Evolutionary conservation across 1,140 invertebrate species (phyloP).

Genomic region (Papilio polyxenes): DNA sequence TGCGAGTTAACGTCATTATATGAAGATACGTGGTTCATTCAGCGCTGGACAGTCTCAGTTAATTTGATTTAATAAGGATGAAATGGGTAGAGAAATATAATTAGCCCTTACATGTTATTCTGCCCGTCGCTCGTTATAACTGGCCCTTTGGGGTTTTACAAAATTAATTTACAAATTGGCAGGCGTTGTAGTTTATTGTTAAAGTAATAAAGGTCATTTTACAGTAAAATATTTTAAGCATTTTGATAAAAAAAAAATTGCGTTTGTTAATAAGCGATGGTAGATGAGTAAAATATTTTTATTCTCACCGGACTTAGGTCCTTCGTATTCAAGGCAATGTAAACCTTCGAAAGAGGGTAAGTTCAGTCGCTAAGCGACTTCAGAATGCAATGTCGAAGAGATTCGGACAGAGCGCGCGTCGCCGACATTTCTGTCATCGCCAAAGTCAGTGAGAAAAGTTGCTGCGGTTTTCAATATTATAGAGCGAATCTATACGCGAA

Average conservation of each 20-base stretch:
- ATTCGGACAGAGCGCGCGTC: too few species aligned
- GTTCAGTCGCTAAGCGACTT: too few species aligned
- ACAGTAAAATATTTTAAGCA: not conserved
- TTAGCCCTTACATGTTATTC: conserved; percentile 6
- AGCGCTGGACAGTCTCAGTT: not conserved
- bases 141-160: conserved; percentile 12
- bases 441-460: too few species aligned
- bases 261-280: not conserved
- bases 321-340: too few species aligned
- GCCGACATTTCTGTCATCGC: too few species aligned
- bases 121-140: not conserved
- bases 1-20: not conserved
- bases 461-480: too few species aligned
- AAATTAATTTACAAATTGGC: not conserved
- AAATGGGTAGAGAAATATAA: conserved; percentile 22
- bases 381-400: too few species aligned
- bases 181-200: not conserved
- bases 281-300: not conserved
- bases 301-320: too few species aligned
- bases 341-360: too few species aligned
- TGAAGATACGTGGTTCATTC: conserved; percentile 14
- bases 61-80: conserved; percentile 27
- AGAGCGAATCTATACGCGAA: too few species aligned
- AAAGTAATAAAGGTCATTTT: not conserved
- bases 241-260: not conserved